phyloP scores from a whole-genome alignment of 2,888 invertebrate genomes.

The Seira sanloemensis region DNA sequence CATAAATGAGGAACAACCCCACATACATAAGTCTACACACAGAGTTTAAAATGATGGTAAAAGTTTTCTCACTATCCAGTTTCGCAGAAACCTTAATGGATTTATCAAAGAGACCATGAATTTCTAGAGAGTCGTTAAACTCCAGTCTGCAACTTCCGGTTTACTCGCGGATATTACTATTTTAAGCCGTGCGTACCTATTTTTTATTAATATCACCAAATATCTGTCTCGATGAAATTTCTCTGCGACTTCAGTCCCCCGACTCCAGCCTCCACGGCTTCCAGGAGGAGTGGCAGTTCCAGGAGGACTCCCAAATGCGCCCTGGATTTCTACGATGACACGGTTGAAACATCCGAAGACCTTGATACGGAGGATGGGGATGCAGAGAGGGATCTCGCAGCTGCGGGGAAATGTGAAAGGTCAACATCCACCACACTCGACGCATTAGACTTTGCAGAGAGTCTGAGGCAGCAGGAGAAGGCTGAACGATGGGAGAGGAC shows the following conservation, averaged over 20 bases:
- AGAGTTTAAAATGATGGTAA: too few relatives aligned
- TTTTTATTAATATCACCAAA: too few relatives aligned
- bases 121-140: too few relatives aligned
- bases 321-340: neutral
- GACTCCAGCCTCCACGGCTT: neutral
- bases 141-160: too few relatives aligned
- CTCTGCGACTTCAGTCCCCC: conserved; percentile 30
- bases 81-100: too few relatives aligned
- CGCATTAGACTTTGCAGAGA: neutral
- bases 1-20: too few relatives aligned
- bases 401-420: neutral
- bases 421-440: neutral
- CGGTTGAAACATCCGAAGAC: too few relatives aligned
- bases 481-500: conserved; percentile 44
- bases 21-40: too few relatives aligned
- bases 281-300: neutral
- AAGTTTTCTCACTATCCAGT: too few relatives aligned
- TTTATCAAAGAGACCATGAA: too few relatives aligned
- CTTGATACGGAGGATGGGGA: neutral
- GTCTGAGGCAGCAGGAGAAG: neutral
- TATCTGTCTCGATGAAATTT: neutral
- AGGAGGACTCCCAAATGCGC: neutral
- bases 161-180: too few relatives aligned
- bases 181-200: too few relatives aligned
- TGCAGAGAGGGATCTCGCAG: neutral